A percentile compares a stretch with the other conserved stretches of the same genome.
Evolutionary conservation across 1,140 invertebrate species (phyloP).

Genomic region (Ceratitis capitata): DNA sequence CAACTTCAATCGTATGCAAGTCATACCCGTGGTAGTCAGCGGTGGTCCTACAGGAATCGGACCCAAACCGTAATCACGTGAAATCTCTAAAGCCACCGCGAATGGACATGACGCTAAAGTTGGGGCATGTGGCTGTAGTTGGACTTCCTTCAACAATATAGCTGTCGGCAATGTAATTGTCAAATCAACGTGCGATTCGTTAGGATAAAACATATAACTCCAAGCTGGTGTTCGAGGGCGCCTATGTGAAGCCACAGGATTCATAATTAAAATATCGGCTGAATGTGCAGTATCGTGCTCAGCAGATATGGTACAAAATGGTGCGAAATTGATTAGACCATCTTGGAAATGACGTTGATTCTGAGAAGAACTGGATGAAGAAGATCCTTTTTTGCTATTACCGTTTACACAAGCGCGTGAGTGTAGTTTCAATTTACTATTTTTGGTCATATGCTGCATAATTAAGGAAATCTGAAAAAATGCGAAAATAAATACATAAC

Average conservation of each 20-base stretch:
- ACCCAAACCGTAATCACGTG: constrained; percentile 70
- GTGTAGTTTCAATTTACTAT: constrained; percentile 56
- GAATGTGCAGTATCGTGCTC: constrained; percentile 87
- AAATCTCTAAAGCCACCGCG: constrained; percentile 85
- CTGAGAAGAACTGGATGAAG: constrained; percentile 43
- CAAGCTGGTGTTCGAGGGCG: constrained; percentile 86
- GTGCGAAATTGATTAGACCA: constrained; percentile 88
- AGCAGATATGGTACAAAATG: constrained; percentile 82
- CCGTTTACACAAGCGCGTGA: constrained; percentile 50
- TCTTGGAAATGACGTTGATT: constrained; percentile 66
- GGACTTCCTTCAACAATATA: constrained; percentile 88
- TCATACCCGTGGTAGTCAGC: constrained; percentile 83
- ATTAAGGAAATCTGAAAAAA: constrained; percentile 68
- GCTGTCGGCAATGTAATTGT: constrained; percentile 88
- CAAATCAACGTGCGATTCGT: constrained; percentile 87
- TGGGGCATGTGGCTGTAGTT: constrained; percentile 86
- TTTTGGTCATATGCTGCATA: constrained; percentile 74
- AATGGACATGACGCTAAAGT: constrained; percentile 89
- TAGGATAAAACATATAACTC: constrained; percentile 93
- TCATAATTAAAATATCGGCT: constrained; percentile 84
- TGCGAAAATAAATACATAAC: background rate
- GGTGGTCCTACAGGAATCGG: constrained; percentile 71
- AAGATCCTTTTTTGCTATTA: constrained; percentile 43
- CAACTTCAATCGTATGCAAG: constrained; percentile 83
- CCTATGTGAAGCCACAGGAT: constrained; percentile 79